phyloP scores from a whole-genome alignment of 2,888 invertebrate species.

The Desoria tigrina region DNA sequence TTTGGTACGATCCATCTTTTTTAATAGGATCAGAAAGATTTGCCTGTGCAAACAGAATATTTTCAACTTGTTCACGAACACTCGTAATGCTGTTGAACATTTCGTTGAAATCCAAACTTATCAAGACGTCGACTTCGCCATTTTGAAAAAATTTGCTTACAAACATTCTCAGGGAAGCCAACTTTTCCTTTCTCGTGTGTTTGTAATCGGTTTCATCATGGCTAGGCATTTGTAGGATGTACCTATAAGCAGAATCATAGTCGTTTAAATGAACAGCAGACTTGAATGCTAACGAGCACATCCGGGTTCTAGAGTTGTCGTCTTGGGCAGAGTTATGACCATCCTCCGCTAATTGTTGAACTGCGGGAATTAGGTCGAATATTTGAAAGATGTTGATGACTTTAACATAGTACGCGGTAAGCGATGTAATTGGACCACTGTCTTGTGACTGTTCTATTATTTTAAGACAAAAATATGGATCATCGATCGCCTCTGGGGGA shows the following conservation, averaged over 20 bases:
- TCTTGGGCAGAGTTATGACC: constrained; percentile 38
- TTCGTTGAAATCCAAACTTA: constrained; percentile 41
- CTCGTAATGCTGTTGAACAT: constrained; percentile 41
- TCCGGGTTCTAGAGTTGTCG: constrained; percentile 35
- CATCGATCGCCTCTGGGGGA: constrained; percentile 37
- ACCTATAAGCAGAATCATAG: constrained; percentile 45
- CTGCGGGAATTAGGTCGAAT: constrained; percentile 39
- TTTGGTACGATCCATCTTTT: constrained; percentile 49
- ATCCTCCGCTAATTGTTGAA: constrained; percentile 45
- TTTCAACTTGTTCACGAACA: constrained; percentile 48
- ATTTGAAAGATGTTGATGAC: constrained; percentile 50
- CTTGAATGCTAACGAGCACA: constrained; percentile 52
- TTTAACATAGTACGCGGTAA: constrained; percentile 29
- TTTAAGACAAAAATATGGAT: constrained; percentile 46
- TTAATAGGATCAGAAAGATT: constrained; percentile 49
- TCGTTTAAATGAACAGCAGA: constrained; percentile 45
- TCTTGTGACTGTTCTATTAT: constrained; percentile 26
- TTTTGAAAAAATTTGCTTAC: constrained; percentile 39
- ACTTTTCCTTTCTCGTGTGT: constrained; percentile 42
- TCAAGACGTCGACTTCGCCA: constrained; percentile 46
- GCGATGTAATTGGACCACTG: constrained; percentile 5
- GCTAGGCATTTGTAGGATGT: constrained; percentile 39
- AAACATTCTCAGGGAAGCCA: constrained; percentile 48
- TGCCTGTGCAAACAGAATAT: constrained; percentile 48
- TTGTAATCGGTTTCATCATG: constrained; percentile 19